Percentiles rank a stretch among this genome's conserved stretches.
Evolutionary conservation across 64 coral and sea anemone genomes (phyloP).

Genomic region (Hydrozoanthus tunicans): DNA sequence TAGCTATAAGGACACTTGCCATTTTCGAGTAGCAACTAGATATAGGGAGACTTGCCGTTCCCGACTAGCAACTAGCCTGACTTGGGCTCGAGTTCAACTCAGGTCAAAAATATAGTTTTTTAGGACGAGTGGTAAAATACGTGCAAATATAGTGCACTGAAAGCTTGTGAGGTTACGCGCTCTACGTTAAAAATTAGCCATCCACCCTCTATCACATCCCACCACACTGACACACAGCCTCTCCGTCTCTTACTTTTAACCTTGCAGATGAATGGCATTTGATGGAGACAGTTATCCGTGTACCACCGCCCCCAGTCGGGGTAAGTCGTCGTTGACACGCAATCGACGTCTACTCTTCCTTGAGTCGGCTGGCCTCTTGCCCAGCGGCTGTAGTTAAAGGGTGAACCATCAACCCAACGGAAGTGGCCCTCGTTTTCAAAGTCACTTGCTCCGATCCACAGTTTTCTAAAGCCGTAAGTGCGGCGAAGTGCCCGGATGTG

Average conservation of each 20-base stretch:
- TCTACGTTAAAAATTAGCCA: too few relatives aligned
- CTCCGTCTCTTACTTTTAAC: constrained; percentile 6
- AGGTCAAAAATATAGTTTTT: too few relatives aligned
- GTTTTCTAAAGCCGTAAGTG: not conserved
- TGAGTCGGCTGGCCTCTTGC: constrained; percentile 3
- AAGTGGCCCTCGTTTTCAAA: not conserved
- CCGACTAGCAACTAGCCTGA: too few relatives aligned
- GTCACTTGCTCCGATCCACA: constrained; percentile 31
- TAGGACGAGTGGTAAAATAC: too few relatives aligned
- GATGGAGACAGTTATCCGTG: not conserved
- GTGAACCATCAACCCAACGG: constrained; percentile 11
- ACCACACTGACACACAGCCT: not conserved
- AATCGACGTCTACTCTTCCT: not conserved
- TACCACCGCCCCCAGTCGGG: constrained; percentile 11
- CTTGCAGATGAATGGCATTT: constrained; percentile 33
- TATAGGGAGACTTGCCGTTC: too few relatives aligned
- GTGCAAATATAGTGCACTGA: too few relatives aligned
- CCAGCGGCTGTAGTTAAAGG: constrained; percentile 31
- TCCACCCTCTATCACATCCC: too few relatives aligned
- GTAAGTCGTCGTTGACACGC: not conserved
- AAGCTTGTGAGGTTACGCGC: too few relatives aligned
- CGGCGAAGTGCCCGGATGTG: not conserved
- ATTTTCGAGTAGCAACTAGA: too few relatives aligned
- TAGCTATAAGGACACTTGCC: too few relatives aligned
- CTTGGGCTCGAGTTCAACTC: too few relatives aligned